These are phyloP conservation scores for Notiomystis cincta DNA, from an alignment of 2,113 vertebrate species.

Conservation along the genomic window DNA sequence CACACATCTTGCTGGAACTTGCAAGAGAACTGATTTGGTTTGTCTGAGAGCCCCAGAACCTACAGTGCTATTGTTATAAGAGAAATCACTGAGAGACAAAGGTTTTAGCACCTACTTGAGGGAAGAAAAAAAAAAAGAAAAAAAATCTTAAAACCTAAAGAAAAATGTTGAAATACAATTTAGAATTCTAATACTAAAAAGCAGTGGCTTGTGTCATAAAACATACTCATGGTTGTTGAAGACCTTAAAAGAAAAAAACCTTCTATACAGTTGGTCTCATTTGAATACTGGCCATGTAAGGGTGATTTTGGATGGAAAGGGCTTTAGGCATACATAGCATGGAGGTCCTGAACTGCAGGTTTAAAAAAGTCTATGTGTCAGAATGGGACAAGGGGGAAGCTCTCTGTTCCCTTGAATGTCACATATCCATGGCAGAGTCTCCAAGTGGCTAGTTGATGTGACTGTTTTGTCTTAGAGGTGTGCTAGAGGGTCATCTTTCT, in stretches of 20 bases:
- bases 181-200: background rate
- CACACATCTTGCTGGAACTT: background rate
- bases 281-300: background rate
- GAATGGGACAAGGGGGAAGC: background rate
- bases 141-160: background rate
- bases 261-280: background rate
- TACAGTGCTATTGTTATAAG: background rate
- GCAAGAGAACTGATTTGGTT: background rate
- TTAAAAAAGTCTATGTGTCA: background rate
- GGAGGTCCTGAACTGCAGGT: background rate
- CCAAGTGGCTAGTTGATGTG: background rate
- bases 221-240: background rate
- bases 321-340: background rate
- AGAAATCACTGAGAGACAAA: background rate
- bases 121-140: rapidly evolving
- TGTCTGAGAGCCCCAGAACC: background rate
- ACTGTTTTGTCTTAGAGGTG: background rate
- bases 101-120: background rate
- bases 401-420: background rate
- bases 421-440: background rate
- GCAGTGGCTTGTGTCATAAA: background rate
- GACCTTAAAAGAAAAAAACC: background rate
- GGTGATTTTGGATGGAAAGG: background rate
- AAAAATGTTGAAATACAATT: background rate
- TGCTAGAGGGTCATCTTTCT: background rate